phyloP scores from a whole-genome alignment of 2,797 vertebrate species.

The Lepilemur septentrionalis region DNA sequence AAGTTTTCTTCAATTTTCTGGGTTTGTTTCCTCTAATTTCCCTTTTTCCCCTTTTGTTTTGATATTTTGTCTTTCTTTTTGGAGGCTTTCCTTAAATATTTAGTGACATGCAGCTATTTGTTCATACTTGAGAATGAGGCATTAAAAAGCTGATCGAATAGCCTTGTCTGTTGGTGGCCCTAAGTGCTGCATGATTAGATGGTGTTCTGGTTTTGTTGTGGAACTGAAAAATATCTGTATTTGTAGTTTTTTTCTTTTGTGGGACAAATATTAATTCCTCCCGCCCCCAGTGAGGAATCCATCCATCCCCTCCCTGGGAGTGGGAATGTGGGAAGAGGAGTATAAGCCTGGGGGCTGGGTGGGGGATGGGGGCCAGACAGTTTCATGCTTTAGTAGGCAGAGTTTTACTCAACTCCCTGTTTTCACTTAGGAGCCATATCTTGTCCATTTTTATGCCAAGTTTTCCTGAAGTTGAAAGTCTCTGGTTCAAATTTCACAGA shows the following conservation, averaged over 20 bases:
- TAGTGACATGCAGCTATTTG: background rate
- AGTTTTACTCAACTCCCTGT: background rate
- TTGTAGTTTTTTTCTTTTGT: background rate
- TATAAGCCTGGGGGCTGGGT: background rate
- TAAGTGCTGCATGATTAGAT: background rate
- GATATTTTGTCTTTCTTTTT: background rate
- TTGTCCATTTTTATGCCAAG: background rate
- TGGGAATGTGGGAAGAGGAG: background rate
- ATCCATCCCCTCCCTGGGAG: background rate
- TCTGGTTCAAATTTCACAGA: conserved; percentile 39
- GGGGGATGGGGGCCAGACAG: accelerated
- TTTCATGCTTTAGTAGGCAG: background rate
- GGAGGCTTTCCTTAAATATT: background rate
- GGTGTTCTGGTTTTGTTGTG: background rate
- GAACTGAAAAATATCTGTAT: background rate
- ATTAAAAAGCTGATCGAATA: background rate
- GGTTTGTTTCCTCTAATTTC: background rate
- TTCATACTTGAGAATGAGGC: background rate
- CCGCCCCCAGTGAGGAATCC: background rate
- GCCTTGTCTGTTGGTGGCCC: background rate
- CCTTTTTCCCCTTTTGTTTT: background rate
- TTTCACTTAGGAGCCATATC: background rate
- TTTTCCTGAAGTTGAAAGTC: background rate
- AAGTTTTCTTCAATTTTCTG: background rate
- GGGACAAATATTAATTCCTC: background rate